Percentiles rank a stretch among this genome's conserved stretches.
Evolutionary conservation across 2,888 invertebrate genomes (phyloP).

Genomic region (Villa cingulata): DNA sequence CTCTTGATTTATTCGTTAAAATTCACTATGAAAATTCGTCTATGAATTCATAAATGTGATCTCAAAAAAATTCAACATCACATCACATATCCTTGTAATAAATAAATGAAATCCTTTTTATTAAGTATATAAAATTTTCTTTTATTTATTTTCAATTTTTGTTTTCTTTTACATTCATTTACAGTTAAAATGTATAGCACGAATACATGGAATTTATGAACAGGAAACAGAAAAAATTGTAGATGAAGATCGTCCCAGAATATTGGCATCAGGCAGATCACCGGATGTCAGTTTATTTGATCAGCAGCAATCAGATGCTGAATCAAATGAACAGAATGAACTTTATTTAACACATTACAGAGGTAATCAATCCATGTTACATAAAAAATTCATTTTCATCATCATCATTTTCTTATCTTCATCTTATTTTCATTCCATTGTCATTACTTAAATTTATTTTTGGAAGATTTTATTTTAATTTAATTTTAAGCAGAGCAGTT

Average conservation of each 20-base stretch:
- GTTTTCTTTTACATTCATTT: background rate
- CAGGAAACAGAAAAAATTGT: constrained; percentile 32
- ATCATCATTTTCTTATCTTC: too few species aligned
- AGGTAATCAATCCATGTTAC: too few species aligned
- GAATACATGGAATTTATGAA: constrained; percentile 32
- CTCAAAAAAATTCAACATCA: too few species aligned
- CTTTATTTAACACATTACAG: constrained; percentile 28
- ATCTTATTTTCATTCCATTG: background rate
- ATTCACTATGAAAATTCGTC: too few species aligned
- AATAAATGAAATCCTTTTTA: too few species aligned
- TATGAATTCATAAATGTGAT: too few species aligned
- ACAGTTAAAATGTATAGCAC: constrained; percentile 32
- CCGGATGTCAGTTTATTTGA: constrained; percentile 31
- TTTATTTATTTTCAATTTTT: background rate
- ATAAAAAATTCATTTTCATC: too few species aligned
- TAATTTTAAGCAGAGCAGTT: too few species aligned
- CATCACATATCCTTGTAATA: too few species aligned
- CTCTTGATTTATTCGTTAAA: too few species aligned
- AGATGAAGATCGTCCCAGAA: constrained; percentile 35
- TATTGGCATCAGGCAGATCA: constrained; percentile 34
- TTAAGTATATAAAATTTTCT: too few species aligned
- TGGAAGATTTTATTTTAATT: too few species aligned
- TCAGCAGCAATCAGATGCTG: constrained; percentile 27
- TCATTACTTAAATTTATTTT: background rate
- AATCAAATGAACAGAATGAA: constrained; percentile 31